These are phyloP conservation scores for Hyles vespertilio DNA, from an alignment of 1,140 invertebrate species.

Conservation along the genomic window DNA sequence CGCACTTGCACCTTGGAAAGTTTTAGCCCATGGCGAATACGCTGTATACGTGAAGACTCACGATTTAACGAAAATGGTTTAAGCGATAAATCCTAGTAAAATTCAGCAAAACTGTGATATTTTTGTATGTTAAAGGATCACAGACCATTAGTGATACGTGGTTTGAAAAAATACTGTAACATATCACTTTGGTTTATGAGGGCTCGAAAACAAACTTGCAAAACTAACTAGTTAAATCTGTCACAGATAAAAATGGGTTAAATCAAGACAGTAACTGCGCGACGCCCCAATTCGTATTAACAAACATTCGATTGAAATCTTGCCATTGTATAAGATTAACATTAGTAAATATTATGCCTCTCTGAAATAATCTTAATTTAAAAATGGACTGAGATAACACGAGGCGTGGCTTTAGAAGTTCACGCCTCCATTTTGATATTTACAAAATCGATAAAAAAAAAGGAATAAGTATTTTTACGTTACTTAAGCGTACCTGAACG, in stretches of 20 bases:
- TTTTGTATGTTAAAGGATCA: too few species aligned
- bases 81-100: too few species aligned
- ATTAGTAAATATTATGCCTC: conserved; percentile 10
- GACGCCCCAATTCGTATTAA: neutral
- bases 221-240: too few species aligned
- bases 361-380: conserved; percentile 1
- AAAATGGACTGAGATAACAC: too few species aligned
- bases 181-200: too few species aligned
- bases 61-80: neutral
- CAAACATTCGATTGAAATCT: conserved; percentile 15
- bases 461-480: conserved; percentile 14
- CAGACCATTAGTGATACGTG: too few species aligned
- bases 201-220: too few species aligned
- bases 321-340: conserved; percentile 20
- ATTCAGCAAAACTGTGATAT: too few species aligned
- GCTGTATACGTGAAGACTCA: neutral
- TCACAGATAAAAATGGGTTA: too few species aligned
- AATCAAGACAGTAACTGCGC: neutral
- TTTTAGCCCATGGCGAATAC: neutral
- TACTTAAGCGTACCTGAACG: conserved; percentile 19
- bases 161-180: too few species aligned
- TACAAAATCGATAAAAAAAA: conserved; percentile 7
- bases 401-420: neutral
- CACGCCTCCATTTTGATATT: conserved; percentile 11
- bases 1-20: conserved; percentile 1